These are phyloP conservation scores for Ophiothrix spiculata DNA, from an alignment of 35 echinoderm and acorn worm species.

Conservation along the genomic window DNA sequence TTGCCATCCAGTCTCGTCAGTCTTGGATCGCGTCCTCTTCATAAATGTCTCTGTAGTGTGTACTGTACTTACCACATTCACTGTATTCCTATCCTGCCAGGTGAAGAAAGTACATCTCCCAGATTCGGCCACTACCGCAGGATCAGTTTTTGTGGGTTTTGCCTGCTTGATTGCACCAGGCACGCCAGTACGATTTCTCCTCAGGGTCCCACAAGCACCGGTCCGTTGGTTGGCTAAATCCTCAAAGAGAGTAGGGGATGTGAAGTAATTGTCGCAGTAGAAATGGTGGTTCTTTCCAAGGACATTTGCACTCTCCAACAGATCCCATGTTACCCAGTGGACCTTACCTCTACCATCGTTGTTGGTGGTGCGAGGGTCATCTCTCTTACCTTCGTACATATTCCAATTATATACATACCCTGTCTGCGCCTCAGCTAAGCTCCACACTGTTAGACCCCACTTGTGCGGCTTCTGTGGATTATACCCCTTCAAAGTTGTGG, in stretches of 20 bases:
- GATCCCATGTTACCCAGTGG: neutral
- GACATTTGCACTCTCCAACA: neutral
- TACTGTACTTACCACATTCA: neutral
- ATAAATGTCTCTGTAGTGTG: slow-evolving; percentile 1
- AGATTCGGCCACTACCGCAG: neutral
- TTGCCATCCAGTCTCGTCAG: neutral
- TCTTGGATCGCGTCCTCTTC: neutral
- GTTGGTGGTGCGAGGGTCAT: neutral
- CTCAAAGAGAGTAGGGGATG: slow-evolving; percentile 18
- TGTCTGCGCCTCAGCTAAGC: neutral
- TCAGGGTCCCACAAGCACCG: slow-evolving; percentile 31
- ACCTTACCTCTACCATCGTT: neutral
- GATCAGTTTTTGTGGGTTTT: neutral
- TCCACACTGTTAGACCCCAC: neutral
- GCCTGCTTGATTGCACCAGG: slow-evolving; percentile 3
- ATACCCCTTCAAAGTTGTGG: neutral
- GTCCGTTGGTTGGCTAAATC: neutral
- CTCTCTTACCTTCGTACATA: neutral
- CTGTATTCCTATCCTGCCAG: slow-evolving; percentile 21
- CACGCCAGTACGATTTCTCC: neutral
- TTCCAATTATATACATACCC: neutral
- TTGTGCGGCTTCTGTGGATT: neutral
- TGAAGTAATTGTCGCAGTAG: slow-evolving; percentile 27
- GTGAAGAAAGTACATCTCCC: neutral
- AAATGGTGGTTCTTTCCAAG: slow-evolving; percentile 19